phyloP scores from a whole-genome alignment of 2,888 invertebrate species.

The Dryocosmus kuriphilus region DNA sequence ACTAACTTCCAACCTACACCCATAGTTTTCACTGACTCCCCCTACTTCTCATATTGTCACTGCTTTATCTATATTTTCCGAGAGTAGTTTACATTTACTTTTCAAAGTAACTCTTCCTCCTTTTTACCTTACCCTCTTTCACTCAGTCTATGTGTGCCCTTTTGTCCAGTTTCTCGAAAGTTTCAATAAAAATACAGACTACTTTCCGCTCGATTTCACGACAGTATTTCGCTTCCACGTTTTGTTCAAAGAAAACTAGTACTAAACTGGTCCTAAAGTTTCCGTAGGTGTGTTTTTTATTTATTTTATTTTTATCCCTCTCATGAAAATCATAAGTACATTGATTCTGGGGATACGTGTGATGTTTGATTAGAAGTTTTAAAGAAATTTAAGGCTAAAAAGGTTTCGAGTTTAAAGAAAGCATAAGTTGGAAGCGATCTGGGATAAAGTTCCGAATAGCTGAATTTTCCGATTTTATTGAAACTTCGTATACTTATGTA shows the following conservation, averaged over 20 bases:
- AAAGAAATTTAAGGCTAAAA: neutral
- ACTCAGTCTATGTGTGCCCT: neutral
- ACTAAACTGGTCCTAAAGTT: neutral
- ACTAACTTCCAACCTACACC: neutral
- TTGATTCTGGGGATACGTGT: neutral
- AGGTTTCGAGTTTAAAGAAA: too few species aligned
- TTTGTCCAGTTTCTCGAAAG: neutral
- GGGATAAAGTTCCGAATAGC: too few species aligned
- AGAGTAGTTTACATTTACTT: neutral
- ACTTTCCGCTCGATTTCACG: slow-evolving; percentile 7
- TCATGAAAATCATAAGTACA: neutral
- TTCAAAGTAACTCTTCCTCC: neutral
- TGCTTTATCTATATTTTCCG: neutral
- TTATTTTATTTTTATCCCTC: neutral
- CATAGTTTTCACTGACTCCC: neutral
- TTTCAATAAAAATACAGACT: neutral
- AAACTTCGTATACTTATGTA: too few species aligned
- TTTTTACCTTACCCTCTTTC: neutral
- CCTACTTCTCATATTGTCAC: slow-evolving; percentile 9
- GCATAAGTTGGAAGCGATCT: too few species aligned
- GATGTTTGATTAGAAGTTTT: neutral
- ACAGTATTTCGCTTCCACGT: slow-evolving; percentile 10
- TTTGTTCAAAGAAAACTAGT: neutral
- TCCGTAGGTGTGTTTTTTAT: neutral
- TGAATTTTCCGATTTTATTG: too few species aligned